A percentile compares a stretch with the other conserved stretches of the same genome.
Conservation (phyloP, 1,140 invertebrate genomes). For the Danaus plexippus region DNA sequence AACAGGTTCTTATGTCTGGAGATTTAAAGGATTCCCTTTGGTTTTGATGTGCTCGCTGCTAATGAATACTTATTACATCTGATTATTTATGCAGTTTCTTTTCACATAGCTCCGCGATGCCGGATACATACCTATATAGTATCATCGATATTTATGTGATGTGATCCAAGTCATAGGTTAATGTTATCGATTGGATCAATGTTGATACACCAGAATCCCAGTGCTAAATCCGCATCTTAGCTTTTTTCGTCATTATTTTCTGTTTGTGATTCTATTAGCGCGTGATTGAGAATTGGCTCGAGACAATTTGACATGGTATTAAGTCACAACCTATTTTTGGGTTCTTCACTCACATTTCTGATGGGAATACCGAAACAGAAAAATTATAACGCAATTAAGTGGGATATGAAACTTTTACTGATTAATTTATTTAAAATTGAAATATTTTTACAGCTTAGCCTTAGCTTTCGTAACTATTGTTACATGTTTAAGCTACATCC, state of each 20-base stretch:
- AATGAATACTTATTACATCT: constrained; percentile 27
- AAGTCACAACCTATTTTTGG: constrained; percentile 62
- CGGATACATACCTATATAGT: constrained; percentile 12
- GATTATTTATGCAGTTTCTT: constrained; percentile 19
- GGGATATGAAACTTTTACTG: too few species aligned
- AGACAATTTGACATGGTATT: constrained; percentile 58
- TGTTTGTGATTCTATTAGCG: constrained; percentile 63
- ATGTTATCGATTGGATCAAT: constrained; percentile 47
- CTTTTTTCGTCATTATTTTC: constrained; percentile 50
- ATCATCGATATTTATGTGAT: constrained; percentile 29
- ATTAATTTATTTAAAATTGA: too few species aligned
- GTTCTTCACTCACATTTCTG: constrained; percentile 34
- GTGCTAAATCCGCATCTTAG: constrained; percentile 62
- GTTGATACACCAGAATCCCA: constrained; percentile 50
- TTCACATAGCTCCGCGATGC: constrained; percentile 20
- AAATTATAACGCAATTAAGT: too few species aligned
- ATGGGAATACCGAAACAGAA: constrained; percentile 33
- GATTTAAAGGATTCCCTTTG: constrained; percentile 25
- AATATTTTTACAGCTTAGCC: too few species aligned
- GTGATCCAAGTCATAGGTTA: constrained; percentile 27
- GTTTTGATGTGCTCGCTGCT: constrained; percentile 25
- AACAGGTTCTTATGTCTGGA: constrained; percentile 52
- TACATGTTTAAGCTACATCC: too few species aligned
- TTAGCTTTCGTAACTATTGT: too few species aligned
- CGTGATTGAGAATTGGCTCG: constrained; percentile 60